Evolutionary conservation across 2,888 invertebrate genomes (phyloP).

Genomic region (Cremastinae sp.): DNA sequence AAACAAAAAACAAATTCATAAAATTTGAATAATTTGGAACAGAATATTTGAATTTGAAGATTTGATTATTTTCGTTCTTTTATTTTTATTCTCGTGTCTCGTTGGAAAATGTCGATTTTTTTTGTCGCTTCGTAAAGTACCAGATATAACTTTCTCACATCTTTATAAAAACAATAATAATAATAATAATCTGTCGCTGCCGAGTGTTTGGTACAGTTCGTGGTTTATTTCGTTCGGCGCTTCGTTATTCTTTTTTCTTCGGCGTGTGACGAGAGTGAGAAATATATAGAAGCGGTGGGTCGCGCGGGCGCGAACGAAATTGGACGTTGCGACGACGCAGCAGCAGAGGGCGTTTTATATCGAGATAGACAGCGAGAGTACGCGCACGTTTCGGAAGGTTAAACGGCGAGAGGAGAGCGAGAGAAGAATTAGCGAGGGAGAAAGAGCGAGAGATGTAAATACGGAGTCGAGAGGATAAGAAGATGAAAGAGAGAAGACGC

Average conservation of each 20-base stretch:
- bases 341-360: conserved; percentile 12
- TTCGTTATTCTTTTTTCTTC: conserved; percentile 11
- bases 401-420: conserved; percentile 42
- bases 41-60: no score
- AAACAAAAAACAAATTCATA: no score
- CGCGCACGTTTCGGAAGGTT: conserved; percentile 43
- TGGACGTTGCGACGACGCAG: conserved; percentile 58
- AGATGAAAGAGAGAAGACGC: conserved; percentile 26
- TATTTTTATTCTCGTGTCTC: no score
- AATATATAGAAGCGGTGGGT: conserved; percentile 36
- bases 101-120: no score
- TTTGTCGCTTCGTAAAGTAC: no score
- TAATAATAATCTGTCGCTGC: no score
- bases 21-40: no score
- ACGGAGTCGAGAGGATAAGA: not conserved
- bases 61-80: no score
- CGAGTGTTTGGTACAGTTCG: no score
- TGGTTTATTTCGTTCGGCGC: not conserved
- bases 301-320: conserved; percentile 51
- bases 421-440: not conserved
- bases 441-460: conserved; percentile 1
- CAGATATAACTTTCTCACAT: no score
- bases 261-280: conserved; percentile 41
- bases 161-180: no score
- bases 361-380: not conserved